Conservation (phyloP, 2,888 invertebrate genomes). For the Orchesellides sinensis region DNA sequence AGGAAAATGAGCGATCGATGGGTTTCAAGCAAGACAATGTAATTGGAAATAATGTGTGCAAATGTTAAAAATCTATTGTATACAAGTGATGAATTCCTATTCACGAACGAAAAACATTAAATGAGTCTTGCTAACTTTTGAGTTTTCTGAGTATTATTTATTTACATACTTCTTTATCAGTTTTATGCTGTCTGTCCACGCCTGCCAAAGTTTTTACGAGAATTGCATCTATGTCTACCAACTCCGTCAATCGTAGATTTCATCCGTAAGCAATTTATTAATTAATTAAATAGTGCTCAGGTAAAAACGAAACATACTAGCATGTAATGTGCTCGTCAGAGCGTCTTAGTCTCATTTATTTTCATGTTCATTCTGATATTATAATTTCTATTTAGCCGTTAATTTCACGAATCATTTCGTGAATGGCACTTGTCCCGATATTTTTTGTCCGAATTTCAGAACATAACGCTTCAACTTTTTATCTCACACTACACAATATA, state of each 20-base stretch:
- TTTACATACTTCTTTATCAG: neutral
- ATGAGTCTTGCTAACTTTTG: conserved; percentile 52
- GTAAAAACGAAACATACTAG: too few relatives aligned
- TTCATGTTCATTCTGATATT: conserved; percentile 12
- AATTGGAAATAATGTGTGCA: conserved; percentile 42
- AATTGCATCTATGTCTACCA: too few relatives aligned
- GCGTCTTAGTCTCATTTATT: conserved; percentile 4
- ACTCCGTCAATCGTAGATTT: too few relatives aligned
- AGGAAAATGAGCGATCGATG: conserved; percentile 53
- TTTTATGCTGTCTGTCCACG: too few relatives aligned
- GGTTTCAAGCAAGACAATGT: conserved; percentile 47
- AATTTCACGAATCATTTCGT: conserved; percentile 37
- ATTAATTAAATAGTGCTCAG: neutral
- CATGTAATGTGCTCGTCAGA: neutral
- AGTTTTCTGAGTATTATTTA: neutral
- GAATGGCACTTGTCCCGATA: conserved; percentile 62
- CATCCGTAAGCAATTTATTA: neutral
- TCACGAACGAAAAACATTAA: conserved; percentile 30
- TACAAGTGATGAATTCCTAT: conserved; percentile 26
- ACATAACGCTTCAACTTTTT: neutral
- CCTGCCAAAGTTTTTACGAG: too few relatives aligned
- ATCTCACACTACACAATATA: conserved; percentile 37
- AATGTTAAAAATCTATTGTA: conserved; percentile 52
- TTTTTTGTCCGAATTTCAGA: conserved; percentile 22
- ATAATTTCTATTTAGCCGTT: conserved; percentile 46